Percentiles rank a stretch among this genome's conserved stretches.
Conservation (phyloP, 2,797 vertebrate species). For the Melanogrammus aeglefinus region DNA sequence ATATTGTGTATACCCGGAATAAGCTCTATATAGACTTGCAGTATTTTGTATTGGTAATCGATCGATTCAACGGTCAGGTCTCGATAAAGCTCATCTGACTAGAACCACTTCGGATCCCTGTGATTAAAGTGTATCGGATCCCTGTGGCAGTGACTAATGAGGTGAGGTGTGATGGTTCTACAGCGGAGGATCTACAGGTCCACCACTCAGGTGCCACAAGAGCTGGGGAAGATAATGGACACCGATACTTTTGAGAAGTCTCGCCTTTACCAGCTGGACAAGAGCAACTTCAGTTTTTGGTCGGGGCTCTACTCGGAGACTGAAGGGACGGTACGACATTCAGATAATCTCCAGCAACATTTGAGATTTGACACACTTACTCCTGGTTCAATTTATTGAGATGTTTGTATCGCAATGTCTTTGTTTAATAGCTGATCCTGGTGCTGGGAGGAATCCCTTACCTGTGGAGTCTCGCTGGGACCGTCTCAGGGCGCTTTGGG, state of each 20-base stretch:
- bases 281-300: slow-evolving; percentile 98
- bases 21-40: background rate
- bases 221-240: slow-evolving; percentile 95
- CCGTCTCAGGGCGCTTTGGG: slow-evolving; percentile 77
- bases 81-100: background rate
- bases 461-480: slow-evolving; percentile 86
- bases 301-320: slow-evolving; percentile 95
- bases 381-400: background rate
- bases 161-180: background rate
- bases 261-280: slow-evolving; percentile 95
- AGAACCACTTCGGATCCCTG: background rate
- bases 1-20: background rate
- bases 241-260: slow-evolving; percentile 97
- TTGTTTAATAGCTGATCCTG: slow-evolving; percentile 83
- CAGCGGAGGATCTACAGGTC: slow-evolving; percentile 89
- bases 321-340: slow-evolving; percentile 87
- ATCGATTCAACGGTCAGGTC: background rate
- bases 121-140: background rate
- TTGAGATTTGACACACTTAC: background rate
- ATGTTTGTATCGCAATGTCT: background rate
- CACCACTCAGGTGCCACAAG: slow-evolving; percentile 86
- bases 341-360: background rate
- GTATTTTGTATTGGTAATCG: background rate
- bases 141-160: background rate
- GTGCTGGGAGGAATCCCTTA: slow-evolving; percentile 94